These are phyloP conservation scores for Drosophila kokeensis DNA, from an alignment of 2,888 invertebrate species.

Conservation along the genomic window DNA sequence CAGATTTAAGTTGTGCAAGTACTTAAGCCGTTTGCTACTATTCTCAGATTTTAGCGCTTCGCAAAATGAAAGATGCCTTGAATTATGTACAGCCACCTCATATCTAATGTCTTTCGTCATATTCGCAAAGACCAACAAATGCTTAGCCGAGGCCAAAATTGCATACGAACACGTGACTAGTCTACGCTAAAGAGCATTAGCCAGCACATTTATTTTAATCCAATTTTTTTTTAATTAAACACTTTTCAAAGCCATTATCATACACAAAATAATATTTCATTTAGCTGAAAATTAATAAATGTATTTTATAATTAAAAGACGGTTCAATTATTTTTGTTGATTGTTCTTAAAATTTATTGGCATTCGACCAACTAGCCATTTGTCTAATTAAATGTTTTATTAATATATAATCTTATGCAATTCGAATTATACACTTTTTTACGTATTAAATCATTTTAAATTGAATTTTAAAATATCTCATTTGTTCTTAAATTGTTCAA, in stretches of 20 bases:
- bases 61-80: slow-evolving; percentile 48
- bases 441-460: neutral
- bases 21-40: slow-evolving; percentile 21
- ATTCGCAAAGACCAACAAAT: neutral
- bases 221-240: neutral
- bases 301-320: neutral
- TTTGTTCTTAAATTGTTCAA: neutral
- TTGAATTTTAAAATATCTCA: neutral
- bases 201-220: neutral
- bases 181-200: neutral
- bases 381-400: neutral
- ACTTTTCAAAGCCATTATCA: neutral
- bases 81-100: slow-evolving; percentile 30
- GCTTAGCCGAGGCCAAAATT: neutral
- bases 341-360: neutral
- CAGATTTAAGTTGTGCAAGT: slow-evolving; percentile 41
- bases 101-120: slow-evolving; percentile 28
- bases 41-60: slow-evolving; percentile 31
- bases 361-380: neutral
- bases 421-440: neutral
- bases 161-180: neutral
- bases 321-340: neutral
- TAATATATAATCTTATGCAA: neutral
- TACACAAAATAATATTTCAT: neutral
- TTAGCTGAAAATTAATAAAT: neutral